Evolutionary conservation across 1,140 invertebrate genomes (phyloP), one percentile per base, ranked within the genome.

Genomic region (Drosophila kikkawai): DNA sequence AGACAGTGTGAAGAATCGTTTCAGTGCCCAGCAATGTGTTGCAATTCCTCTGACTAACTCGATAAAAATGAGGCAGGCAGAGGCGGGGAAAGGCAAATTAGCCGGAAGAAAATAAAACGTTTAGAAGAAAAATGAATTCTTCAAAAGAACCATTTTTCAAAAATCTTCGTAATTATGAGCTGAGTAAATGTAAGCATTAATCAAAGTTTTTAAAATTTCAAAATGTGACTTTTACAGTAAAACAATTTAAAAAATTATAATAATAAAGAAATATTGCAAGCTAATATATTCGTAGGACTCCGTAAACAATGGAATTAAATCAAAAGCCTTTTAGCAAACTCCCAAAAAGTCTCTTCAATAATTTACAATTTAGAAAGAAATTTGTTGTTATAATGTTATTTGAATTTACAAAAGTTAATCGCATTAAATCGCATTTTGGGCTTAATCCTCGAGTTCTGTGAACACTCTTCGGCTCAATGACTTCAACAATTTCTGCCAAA

Each of bases 31-130:
- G 51, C 36, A 70, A 69, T 58, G 37, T 79, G 83, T 82, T 79
- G 82, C 63, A 82, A 82, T 66, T 53, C 41, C 48, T 64, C 22
- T 45, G 34, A 55, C 53, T 53, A 60, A 45, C 56, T 44, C 36
- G 42, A 65, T 55, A 22, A 34, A 57, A 51, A 39, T 44, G 15
- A 39, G 37, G 15, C 32, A 65, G 32, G 41, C 22, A 17, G 37
- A 44, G 32, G 47, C 36, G 32, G 26, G 29, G 45, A 56, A 44
- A 36, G 47, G 13, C 34, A 67, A 55, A 59, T 76, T 76, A 59
- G 45, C 37, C 37, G 37, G 22, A 56, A 47, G 22, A 59, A 51
- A 36, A 63, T 59, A 47, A 73, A 74, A 53, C 37, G 17, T 56
- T 17, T 63, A 55, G 7, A 22, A 39, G 39, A 71, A 63, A 42